These are phyloP conservation scores for Rhabdornis inornatus DNA, from an alignment of 2,113 vertebrate species.

Conservation along the genomic window DNA sequence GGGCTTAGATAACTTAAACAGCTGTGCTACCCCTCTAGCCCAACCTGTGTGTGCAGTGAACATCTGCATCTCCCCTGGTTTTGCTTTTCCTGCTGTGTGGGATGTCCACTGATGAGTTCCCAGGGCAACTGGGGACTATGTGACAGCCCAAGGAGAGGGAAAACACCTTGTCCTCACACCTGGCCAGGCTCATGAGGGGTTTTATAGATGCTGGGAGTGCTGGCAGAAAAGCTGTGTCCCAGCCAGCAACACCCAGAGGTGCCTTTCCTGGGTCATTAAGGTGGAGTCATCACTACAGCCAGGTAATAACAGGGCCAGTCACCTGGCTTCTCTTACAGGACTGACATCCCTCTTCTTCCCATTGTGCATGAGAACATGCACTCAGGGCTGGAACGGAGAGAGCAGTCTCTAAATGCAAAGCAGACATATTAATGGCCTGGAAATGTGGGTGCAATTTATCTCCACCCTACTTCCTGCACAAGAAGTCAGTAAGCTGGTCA, in stretches of 20 bases:
- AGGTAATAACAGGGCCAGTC: not conserved
- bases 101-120: fast-evolving
- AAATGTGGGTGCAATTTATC: not conserved
- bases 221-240: not conserved
- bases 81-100: not conserved
- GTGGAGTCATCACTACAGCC: not conserved
- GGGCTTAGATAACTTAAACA: not conserved
- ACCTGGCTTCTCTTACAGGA: not conserved
- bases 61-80: not conserved
- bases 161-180: not conserved
- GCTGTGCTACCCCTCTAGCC: not conserved
- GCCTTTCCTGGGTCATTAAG: not conserved
- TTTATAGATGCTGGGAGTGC: not conserved
- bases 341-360: not conserved
- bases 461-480: not conserved
- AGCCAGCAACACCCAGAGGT: not conserved
- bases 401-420: not conserved
- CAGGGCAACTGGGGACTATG: not conserved
- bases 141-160: not conserved
- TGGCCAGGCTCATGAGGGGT: not conserved
- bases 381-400: not conserved
- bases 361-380: fast-evolving
- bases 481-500: not conserved
- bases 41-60: not conserved
- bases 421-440: not conserved